Base-by-base conservation (phyloP, 2,113 vertebrate species). In the Riparia riparia region DNA sequence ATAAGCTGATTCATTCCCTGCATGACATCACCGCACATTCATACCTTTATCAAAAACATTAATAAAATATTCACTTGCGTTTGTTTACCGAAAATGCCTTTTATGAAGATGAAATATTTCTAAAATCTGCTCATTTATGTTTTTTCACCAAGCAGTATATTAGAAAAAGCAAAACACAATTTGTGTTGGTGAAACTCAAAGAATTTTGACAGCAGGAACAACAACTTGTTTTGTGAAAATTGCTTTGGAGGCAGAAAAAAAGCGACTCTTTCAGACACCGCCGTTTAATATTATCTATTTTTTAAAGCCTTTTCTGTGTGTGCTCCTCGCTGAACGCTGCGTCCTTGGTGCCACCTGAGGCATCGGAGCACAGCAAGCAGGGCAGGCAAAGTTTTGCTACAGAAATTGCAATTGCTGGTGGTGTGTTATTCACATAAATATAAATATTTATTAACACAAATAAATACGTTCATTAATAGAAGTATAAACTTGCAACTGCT, bases 31-130 rank as follows among this genome's bases (percentile, higher is more conserved):
- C 74, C 42, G 9, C 50, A 5, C 2, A 42, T 45, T 90, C 74
- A 7, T 34, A 49, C 73, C 71, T 69, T 73, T 54, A 96, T 83
- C 61, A 93, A 85, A 88, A 92, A 60, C 50, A 21, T 70, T 93
- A 93, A 97, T 96, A 83, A 94, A 95, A 95, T 73, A 92, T 94
- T 90, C 88, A 83, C 82, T 82, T 57, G 53, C 7, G 57, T 93
- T 94, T 97, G 94, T 95, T 96, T 94, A 93, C 76, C 50, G 45
- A 84, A 96, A 94, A 51, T 3, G 68, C 54, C 92, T 96, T 90
- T 93, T 90, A 50, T 53, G 85, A 68, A 84, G 88, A 94, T 92
- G 88, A 97, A 94, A 80, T 88, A 92, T 82, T 86, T 61, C 79
- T 54, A 64, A 90, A 92, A 65, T 82, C 74, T 49, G 51, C 89